phyloP scores from a whole-genome alignment of 2,888 invertebrate species.

The Drosophila mayaguana region DNA sequence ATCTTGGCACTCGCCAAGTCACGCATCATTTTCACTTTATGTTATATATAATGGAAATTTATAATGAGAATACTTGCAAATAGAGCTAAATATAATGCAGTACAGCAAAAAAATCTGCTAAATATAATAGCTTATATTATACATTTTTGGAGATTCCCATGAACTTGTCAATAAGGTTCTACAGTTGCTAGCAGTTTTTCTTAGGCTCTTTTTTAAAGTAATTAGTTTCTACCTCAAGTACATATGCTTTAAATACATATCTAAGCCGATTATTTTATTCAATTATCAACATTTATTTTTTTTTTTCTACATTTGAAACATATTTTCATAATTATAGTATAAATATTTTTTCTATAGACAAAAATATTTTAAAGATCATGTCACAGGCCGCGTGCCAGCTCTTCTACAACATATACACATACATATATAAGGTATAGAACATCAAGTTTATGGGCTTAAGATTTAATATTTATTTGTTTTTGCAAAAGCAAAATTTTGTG shows the following conservation, averaged over 20 bases:
- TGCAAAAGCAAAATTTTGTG: conserved; percentile 52
- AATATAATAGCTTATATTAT: too few species aligned
- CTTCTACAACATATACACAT: conserved; percentile 5
- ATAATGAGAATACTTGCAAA: background rate
- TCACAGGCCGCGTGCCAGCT: conserved; percentile 46
- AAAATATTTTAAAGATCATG: conserved; percentile 23
- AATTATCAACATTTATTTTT: background rate
- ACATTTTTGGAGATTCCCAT: too few species aligned
- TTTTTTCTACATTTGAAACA: background rate
- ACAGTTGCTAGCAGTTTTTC: too few species aligned
- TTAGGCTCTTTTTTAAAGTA: too few species aligned
- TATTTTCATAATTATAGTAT: conserved; percentile 3
- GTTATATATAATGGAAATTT: conserved; percentile 5
- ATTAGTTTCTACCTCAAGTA: too few species aligned
- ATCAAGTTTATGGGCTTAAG: conserved; percentile 69
- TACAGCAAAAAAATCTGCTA: too few species aligned
- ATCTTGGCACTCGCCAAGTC: conserved; percentile 9
- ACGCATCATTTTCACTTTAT: conserved; percentile 32
- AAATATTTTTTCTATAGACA: conserved; percentile 4
- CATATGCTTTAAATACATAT: too few species aligned
- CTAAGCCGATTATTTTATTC: background rate
- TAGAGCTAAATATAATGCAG: background rate
- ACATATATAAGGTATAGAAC: conserved; percentile 16
- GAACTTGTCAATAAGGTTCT: too few species aligned
- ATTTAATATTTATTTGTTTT: conserved; percentile 77